Evolutionary conservation across 2,888 invertebrate species (phyloP), one percentile per base, ranked within the genome.

Genomic region (Sturmia bella): DNA sequence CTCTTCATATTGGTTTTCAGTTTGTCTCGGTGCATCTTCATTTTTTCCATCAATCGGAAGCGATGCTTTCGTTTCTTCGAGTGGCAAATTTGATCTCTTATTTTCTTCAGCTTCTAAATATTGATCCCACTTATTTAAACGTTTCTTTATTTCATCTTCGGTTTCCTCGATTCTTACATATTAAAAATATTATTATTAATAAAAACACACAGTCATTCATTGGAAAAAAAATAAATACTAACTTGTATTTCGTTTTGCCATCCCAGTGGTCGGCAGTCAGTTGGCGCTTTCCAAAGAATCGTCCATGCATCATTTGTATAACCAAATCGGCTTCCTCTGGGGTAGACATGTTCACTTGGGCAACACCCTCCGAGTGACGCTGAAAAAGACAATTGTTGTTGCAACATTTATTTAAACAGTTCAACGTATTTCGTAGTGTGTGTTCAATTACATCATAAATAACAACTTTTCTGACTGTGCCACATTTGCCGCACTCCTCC

Each of bases 331-430:
- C 98, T 89, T 96, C 95, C 88, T 98, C 98, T 0, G 97, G 95
- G 76, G 95, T 95, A 66, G 95, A 93, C 94, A 98, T 99, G 19
- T 95, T 95, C 1, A 99, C 94, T 86, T 98, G 96, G 0, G 97
- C 97, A 0, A 99, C 95, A 21, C 99, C 99, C 87, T 99, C 98
- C 0, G 96, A 96, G 92, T 99, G 96, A 85, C 97, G 92, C 95
- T 96, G 89, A 52, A 41, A 89, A 57, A 56, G 3, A 17, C 0
- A 7, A 84, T 27, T 27, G 27, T 27, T 27, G 27, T 27, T 6
- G 27, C 74, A 56, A 64, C 19, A 37, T 39, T 21, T 57, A 21
- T 13, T n/a, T n/a, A 52, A 0, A 13, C 37, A 41, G 3, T 3
- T 27, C 27, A 27, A 6, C 27, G 3, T 3, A 4, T 27, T 27